Evolutionary conservation across 2,888 invertebrate species (phyloP).

Genomic region (Rotaria macrura): DNA sequence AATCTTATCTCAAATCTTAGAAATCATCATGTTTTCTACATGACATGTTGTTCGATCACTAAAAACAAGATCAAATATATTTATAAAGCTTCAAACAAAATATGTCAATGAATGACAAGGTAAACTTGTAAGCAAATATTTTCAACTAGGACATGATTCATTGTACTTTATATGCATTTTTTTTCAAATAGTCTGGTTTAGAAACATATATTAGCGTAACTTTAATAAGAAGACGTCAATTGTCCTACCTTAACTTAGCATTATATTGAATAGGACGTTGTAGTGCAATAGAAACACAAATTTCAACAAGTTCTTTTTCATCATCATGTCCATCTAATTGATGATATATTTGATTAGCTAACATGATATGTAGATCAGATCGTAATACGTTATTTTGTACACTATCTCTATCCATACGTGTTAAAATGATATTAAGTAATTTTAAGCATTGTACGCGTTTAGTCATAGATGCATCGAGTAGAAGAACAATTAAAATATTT

Average conservation of each 20-base stretch:
- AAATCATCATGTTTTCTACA: background rate
- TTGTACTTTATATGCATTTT: too few relatives aligned
- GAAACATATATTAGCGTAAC: too few relatives aligned
- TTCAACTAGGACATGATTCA: too few relatives aligned
- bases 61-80: too few relatives aligned
- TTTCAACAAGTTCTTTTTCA: background rate
- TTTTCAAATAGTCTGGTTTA: too few relatives aligned
- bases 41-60: too few relatives aligned
- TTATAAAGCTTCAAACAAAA: too few relatives aligned
- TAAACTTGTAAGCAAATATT: too few relatives aligned
- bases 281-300: background rate
- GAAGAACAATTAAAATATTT: background rate
- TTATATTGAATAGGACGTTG: background rate
- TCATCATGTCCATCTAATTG: background rate
- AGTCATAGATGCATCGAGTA: background rate
- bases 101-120: too few relatives aligned
- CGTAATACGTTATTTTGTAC: background rate
- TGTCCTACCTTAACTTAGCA: background rate
- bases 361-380: background rate
- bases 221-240: too few relatives aligned
- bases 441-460: background rate
- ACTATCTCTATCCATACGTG: background rate
- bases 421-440: background rate
- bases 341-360: constrained; percentile 15
- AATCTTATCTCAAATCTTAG: background rate